phyloP scores from a whole-genome alignment of 2,888 invertebrate genomes.

The Mythimna pallens region DNA sequence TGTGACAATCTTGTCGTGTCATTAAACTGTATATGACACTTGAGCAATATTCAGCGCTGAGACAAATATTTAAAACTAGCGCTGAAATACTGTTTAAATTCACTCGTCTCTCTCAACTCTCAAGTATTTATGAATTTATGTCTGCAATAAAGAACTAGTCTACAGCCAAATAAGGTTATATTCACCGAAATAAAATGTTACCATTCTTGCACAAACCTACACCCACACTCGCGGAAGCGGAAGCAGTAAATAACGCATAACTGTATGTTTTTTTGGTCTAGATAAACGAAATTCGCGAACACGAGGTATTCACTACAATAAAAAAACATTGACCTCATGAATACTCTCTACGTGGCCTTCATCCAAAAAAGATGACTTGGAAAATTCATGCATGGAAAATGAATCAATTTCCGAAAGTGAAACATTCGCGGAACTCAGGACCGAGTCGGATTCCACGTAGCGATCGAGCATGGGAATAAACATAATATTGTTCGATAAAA shows the following conservation, averaged over 20 bases:
- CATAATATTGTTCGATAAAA: constrained; percentile 72
- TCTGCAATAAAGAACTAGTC: constrained; percentile 32
- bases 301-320: neutral
- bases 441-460: constrained; percentile 27
- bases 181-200: constrained; percentile 35
- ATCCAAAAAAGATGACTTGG: neutral
- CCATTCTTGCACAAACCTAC: constrained; percentile 41
- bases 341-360: neutral
- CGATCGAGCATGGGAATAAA: constrained; percentile 47
- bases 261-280: constrained; percentile 19
- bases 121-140: constrained; percentile 23
- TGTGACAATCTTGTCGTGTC: constrained; percentile 58
- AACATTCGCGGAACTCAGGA: constrained; percentile 21
- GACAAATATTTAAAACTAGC: constrained; percentile 37
- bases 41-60: constrained; percentile 35
- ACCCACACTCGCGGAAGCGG: constrained; percentile 41
- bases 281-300: constrained; percentile 28
- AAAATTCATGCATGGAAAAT: neutral
- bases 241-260: constrained; percentile 46
- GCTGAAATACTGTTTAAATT: constrained; percentile 31
- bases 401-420: neutral
- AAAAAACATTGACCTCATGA: constrained; percentile 21
- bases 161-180: constrained; percentile 39
- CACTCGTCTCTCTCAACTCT: constrained; percentile 12
- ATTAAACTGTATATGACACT: constrained; percentile 60